Evolutionary conservation across 1,140 invertebrate genomes (phyloP), one percentile per base, ranked within the genome.

Genomic region (Penaeus vannamei): DNA sequence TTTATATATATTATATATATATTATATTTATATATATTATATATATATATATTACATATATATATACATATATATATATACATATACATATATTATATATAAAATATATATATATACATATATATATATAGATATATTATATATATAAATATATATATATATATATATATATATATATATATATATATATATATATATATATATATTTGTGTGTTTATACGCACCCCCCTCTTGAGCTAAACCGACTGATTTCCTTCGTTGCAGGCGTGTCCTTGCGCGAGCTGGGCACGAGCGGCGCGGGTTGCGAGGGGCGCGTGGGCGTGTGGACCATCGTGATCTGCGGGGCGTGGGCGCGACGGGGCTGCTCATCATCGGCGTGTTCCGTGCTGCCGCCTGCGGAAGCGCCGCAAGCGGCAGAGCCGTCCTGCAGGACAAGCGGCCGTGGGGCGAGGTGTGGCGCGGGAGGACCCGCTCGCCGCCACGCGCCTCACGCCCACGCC

Each of bases 291-390:
- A 83, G 76, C 20, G 53, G 61, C 10, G 81, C 84, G 59, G 87
- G 82, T 0, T 89, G 87, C 29, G 80, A 89, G 14, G 80, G 82
- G 12, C 20, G 53, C n/a, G 20, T 85, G 53, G 59, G 82, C n/a
- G 2, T 84, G 23, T 89, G 87, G 87, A 79, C 87, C 22, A 77
- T 84, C 46, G 42, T 89, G 29, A 84, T 79, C 20, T 84, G 87
- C 29, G 69, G 26, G 59, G 82, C 32, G 82, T 89, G 66, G 42
- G 42, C 8, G 23, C 60, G 19, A 29, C 79, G 66, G 82, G 72
- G 32, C 81, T 89, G 29, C 46, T 76, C 69, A 46, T 64, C 32
- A 77, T 89, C 60, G 36, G 14, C 82, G 14, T 77, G 69, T 79
- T 89, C 32, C 32, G 20, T 36, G 22, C 22, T 84, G 82, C 46